Percentiles rank a stretch among this genome's conserved stretches.
phyloP scores from a whole-genome alignment of 2,113 vertebrate species.

The Gila orcuttii region DNA sequence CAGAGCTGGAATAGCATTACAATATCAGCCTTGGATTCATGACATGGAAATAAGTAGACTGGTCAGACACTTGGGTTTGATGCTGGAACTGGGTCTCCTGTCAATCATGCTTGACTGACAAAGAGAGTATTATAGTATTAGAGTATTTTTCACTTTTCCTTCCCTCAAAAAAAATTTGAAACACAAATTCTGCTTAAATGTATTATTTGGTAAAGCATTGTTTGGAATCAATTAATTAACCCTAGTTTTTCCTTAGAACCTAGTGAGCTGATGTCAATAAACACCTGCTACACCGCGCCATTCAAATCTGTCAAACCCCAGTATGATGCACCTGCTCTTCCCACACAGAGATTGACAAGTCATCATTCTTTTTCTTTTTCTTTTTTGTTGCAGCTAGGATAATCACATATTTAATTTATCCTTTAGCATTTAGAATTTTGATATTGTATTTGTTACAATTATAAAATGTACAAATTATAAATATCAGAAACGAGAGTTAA shows the following conservation, averaged over 20 bases:
- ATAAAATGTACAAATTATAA: no score
- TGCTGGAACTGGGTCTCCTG: background rate
- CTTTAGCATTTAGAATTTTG: background rate
- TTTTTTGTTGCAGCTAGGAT: background rate
- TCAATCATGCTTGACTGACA: background rate
- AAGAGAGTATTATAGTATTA: background rate
- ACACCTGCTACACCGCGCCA: slow-evolving; percentile 22
- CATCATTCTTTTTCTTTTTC: background rate
- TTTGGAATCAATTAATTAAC: background rate
- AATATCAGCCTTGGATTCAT: background rate
- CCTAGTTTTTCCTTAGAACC: background rate
- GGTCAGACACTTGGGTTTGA: slow-evolving; percentile 6
- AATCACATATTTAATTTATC: background rate
- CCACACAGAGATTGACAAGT: slow-evolving; percentile 20
- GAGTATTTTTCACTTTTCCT: background rate
- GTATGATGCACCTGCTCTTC: slow-evolving; percentile 10
- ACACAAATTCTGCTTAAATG: background rate
- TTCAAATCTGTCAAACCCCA: slow-evolving; percentile 29
- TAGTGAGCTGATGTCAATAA: slow-evolving; percentile 18
- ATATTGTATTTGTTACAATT: no score
- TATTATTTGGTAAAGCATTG: background rate
- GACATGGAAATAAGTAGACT: background rate
- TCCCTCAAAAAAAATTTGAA: background rate
- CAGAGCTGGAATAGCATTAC: background rate
- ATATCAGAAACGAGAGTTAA: no score